Conservation (phyloP, 1,140 invertebrate species). For the Drosophila ogumai region DNA sequence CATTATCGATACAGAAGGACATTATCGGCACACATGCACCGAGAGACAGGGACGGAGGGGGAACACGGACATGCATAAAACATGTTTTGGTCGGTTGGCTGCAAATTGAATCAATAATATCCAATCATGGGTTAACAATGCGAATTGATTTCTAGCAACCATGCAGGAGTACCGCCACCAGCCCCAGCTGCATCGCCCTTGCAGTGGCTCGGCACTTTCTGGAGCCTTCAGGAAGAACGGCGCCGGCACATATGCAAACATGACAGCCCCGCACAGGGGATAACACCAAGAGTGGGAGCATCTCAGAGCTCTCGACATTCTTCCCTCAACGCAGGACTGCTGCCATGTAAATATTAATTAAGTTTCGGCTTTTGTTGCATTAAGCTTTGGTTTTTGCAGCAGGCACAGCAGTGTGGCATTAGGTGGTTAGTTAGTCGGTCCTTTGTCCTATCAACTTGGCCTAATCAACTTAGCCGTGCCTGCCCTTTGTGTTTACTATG, state of each 20-base stretch:
- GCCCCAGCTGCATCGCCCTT: slow-evolving; percentile 2
- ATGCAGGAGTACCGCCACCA: slow-evolving; percentile 44
- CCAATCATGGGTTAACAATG: slow-evolving; percentile 84
- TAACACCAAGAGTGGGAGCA: slow-evolving; percentile 41
- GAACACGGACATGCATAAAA: slow-evolving; percentile 70
- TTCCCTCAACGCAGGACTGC: slow-evolving; percentile 28
- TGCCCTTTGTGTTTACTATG: slow-evolving; percentile 20
- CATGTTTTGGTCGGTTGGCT: slow-evolving; percentile 75
- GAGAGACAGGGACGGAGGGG: neutral
- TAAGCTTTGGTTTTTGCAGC: slow-evolving; percentile 55
- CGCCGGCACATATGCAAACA: slow-evolving; percentile 58
- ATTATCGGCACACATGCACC: slow-evolving; percentile 61
- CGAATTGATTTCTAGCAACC: slow-evolving; percentile 81
- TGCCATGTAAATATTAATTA: slow-evolving; percentile 82
- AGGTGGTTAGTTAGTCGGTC: slow-evolving; percentile 58
- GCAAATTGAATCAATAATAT: slow-evolving; percentile 84
- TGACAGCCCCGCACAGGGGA: slow-evolving; percentile 49
- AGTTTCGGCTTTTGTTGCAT: slow-evolving; percentile 77
- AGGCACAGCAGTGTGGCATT: slow-evolving; percentile 41
- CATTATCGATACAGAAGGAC: slow-evolving; percentile 71
- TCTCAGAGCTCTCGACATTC: neutral
- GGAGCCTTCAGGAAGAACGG: slow-evolving; percentile 19
- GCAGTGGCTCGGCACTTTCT: neutral
- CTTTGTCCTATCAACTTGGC: slow-evolving; percentile 48
- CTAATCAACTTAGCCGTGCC: slow-evolving; percentile 61